phyloP scores from a whole-genome alignment of 2,888 invertebrate species.

The Drosophila koepferae region DNA sequence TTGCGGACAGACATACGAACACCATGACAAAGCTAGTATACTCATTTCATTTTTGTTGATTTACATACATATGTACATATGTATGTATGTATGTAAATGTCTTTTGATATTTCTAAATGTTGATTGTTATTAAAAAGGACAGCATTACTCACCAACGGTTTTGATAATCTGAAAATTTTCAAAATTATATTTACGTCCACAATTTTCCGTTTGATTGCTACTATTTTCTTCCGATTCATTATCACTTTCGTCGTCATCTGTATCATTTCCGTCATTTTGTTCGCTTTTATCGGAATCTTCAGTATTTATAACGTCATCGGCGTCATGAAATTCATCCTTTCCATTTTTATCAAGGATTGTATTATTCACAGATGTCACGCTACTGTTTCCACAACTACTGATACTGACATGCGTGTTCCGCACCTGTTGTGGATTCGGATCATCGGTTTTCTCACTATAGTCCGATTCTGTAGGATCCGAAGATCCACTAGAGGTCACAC shows the following conservation, averaged over 20 bases:
- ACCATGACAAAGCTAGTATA: too few relatives aligned
- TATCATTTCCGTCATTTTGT: slow-evolving; percentile 81
- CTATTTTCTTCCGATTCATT: slow-evolving; percentile 85
- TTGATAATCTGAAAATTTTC: slow-evolving; percentile 94
- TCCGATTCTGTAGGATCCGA: slow-evolving; percentile 85
- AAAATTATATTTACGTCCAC: slow-evolving; percentile 88
- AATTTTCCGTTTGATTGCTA: slow-evolving; percentile 82
- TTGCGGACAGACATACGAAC: too few relatives aligned
- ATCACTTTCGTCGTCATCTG: slow-evolving; percentile 80
- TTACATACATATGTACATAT: too few relatives aligned
- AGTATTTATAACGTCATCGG: slow-evolving; percentile 69
- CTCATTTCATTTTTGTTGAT: too few relatives aligned
- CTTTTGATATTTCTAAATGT: too few relatives aligned
- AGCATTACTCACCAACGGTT: slow-evolving; percentile 91
- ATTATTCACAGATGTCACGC: slow-evolving; percentile 52
- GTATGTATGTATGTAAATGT: too few relatives aligned
- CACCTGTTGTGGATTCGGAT: slow-evolving; percentile 50
- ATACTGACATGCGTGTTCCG: slow-evolving; percentile 16
- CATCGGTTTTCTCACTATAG: slow-evolving; percentile 82
- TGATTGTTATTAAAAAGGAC: too few relatives aligned
- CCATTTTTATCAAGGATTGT: slow-evolving; percentile 53
- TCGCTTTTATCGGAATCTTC: slow-evolving; percentile 75
- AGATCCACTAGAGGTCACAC: slow-evolving; percentile 82
- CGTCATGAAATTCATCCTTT: slow-evolving; percentile 64
- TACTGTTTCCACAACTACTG: slow-evolving; percentile 52